Conservation (phyloP, 2,113 vertebrate species). For the Ifrita kowaldi region DNA sequence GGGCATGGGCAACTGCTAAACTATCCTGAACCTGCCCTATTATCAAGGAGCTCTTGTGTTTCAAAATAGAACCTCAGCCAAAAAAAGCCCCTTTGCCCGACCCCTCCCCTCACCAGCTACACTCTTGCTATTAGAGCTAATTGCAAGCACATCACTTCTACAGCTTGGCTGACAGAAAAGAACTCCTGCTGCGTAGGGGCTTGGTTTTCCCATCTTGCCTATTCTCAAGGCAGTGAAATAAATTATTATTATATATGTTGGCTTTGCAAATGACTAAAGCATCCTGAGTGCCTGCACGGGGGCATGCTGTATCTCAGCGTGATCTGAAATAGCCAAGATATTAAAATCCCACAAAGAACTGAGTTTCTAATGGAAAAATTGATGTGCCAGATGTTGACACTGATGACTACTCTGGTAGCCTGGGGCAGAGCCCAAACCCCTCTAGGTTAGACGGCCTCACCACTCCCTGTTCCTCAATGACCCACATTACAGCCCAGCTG, state of each 20-base stretch:
- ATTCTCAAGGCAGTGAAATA: neutral
- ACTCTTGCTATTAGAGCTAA: neutral
- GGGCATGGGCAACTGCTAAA: neutral
- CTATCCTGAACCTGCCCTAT: neutral
- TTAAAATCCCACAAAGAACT: conserved; percentile 25
- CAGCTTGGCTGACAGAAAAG: neutral
- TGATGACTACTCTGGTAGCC: neutral
- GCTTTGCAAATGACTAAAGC: neutral
- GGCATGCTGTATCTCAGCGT: neutral
- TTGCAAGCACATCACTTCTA: neutral
- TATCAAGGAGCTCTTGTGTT: neutral
- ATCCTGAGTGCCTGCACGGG: neutral
- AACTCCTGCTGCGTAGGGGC: neutral
- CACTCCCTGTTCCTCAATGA: neutral
- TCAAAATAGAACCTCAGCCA: neutral
- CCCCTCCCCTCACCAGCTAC: neutral
- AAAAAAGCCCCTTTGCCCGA: neutral
- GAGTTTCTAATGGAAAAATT: conserved; percentile 25
- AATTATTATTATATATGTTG: conserved; percentile 16
- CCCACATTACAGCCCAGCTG: neutral
- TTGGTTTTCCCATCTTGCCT: neutral
- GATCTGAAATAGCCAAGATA: conserved; percentile 16
- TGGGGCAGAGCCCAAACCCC: neutral
- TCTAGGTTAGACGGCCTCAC: neutral
- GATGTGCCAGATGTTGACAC: conserved; percentile 34